Percentiles rank a stretch among this genome's conserved stretches.
These are phyloP conservation scores for Sparus aurata DNA, from an alignment of 2,797 vertebrate species.

Conservation along the genomic window DNA sequence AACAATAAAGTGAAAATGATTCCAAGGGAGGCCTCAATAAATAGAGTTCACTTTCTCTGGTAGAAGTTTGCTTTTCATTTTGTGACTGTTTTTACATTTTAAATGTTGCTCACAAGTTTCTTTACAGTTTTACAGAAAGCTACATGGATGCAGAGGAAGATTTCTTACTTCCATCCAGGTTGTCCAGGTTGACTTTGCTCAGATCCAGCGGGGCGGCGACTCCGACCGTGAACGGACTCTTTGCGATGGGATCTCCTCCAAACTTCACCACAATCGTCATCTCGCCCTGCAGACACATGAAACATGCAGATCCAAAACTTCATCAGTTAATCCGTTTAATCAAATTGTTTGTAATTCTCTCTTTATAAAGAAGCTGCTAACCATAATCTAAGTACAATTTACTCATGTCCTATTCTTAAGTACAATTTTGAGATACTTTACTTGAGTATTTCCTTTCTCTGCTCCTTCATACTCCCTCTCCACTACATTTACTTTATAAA, in stretches of 20 bases:
- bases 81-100: no score
- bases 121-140: neutral
- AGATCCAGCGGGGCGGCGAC: conserved; percentile 94
- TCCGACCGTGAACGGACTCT: conserved; percentile 92
- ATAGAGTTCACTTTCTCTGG: neutral
- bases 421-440: no score
- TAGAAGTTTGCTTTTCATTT: neutral
- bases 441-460: no score
- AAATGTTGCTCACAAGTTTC: no score
- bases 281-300: conserved; percentile 85
- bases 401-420: no score
- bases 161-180: conserved; percentile 92
- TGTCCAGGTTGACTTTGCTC: conserved; percentile 89
- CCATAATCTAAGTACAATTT: no score
- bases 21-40: no score
- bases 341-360: no score
- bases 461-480: no score
- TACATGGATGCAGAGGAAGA: neutral
- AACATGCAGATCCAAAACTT: neutral
- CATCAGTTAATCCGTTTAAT: neutral
- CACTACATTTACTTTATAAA: no score
- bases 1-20: neutral
- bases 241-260: conserved; percentile 92
- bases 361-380: no score
- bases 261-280: conserved; percentile 91